Conservation (phyloP, 2,888 invertebrate species). For the Argyresthia goedartella region DNA sequence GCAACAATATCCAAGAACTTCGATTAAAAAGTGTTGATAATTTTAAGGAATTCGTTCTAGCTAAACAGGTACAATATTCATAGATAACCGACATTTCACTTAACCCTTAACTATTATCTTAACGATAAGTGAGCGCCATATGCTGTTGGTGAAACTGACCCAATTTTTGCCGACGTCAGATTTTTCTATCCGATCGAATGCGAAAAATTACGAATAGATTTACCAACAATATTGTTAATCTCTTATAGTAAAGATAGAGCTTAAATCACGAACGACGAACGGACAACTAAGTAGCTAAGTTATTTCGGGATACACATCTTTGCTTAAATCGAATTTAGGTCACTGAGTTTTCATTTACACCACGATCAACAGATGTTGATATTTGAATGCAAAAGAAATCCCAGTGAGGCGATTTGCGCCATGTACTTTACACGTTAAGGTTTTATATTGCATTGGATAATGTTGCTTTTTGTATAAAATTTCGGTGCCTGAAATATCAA, state of each 20-base stretch:
- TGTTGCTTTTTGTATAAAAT: conserved; percentile 29
- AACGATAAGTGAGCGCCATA: conserved; percentile 31
- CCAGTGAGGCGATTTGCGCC: conserved; percentile 10
- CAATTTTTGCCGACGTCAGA: not conserved
- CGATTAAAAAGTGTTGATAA: conserved; percentile 21
- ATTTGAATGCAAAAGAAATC: no score
- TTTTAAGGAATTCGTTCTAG: conserved; percentile 59
- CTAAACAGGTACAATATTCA: conserved; percentile 62
- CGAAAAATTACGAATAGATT: no score
- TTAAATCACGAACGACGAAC: conserved; percentile 45
- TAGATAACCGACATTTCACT: conserved; percentile 52
- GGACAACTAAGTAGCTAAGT: conserved; percentile 57
- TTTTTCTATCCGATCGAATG: not conserved
- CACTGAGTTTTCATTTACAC: conserved; percentile 16
- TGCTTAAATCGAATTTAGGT: conserved; percentile 44
- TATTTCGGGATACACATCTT: conserved; percentile 55
- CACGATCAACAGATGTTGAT: not conserved
- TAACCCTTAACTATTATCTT: conserved; percentile 55
- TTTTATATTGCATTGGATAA: conserved; percentile 49
- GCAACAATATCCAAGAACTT: conserved; percentile 49
- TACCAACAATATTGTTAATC: no score
- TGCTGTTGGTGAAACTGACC: not conserved
- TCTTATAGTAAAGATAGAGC: conserved; percentile 19
- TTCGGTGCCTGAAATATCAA: not conserved
- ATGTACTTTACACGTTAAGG: conserved; percentile 48